A percentile compares a stretch with the other conserved stretches of the same genome.
Conservation (phyloP, 1,140 invertebrate genomes). For the Agrypnia vestita region DNA sequence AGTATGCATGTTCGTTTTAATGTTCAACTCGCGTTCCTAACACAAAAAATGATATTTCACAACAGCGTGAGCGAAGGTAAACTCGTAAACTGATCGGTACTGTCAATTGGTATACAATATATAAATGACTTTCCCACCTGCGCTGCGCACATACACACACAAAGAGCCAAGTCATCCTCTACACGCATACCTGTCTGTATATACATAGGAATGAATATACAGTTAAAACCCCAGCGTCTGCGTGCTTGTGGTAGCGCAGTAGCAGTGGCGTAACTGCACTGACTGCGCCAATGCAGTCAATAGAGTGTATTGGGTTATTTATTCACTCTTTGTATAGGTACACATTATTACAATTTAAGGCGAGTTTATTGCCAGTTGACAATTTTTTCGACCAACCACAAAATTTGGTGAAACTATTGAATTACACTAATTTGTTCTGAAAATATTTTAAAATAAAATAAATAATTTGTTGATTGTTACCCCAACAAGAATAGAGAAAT, state of each 20-base stretch:
- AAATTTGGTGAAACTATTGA: no score
- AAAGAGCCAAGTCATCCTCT: neutral
- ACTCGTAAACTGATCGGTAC: slow-evolving; percentile 11
- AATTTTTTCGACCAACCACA: no score
- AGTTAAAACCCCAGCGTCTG: neutral
- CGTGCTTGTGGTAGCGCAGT: no score
- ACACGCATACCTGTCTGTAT: neutral
- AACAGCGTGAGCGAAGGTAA: neutral
- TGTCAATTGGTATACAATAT: slow-evolving; percentile 16
- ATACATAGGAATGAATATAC: neutral
- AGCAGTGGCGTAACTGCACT: neutral
- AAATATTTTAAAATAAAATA: no score
- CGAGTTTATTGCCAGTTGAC: no score
- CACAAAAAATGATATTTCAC: neutral
- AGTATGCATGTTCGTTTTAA: neutral
- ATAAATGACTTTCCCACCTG: slow-evolving; percentile 25
- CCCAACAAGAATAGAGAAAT: no score
- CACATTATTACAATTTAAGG: neutral
- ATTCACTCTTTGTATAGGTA: neutral
- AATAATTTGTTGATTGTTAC: no score
- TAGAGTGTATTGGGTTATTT: neutral
- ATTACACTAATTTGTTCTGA: no score
- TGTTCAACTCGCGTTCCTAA: neutral
- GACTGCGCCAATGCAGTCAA: neutral
- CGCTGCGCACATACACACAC: neutral